phyloP scores from a whole-genome alignment of 1,140 invertebrate species.

The Brachionus sp. region DNA sequence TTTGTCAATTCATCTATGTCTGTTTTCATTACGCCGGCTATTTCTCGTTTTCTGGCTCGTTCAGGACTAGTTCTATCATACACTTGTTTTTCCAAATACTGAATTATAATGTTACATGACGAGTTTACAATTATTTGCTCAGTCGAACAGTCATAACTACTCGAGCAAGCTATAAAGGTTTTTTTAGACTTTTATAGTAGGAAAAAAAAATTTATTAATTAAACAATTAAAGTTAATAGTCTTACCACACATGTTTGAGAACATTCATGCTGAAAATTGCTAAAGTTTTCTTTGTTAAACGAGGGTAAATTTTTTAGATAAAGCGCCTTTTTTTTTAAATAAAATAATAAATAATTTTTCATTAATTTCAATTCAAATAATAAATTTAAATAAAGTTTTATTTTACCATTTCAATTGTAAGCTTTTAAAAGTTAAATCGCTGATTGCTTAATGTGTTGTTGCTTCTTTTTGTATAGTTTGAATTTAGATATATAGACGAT shows the following conservation, averaged over 20 bases:
- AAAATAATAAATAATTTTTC: neutral
- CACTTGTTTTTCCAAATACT: slow-evolving; percentile 39
- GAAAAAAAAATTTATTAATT: neutral
- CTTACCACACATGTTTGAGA: slow-evolving; percentile 17
- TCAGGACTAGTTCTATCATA: neutral
- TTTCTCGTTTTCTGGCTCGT: neutral
- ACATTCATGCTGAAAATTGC: slow-evolving; percentile 6
- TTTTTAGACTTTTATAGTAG: neutral
- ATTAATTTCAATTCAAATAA: neutral
- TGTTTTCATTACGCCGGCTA: neutral
- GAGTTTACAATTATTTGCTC: slow-evolving; percentile 35
- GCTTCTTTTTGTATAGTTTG: neutral
- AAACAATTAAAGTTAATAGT: neutral
- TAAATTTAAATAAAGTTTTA: neutral
- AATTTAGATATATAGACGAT: neutral
- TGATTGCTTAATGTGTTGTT: neutral
- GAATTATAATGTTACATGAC: slow-evolving; percentile 34
- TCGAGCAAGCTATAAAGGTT: neutral
- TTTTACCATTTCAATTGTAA: slow-evolving; percentile 7
- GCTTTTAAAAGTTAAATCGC: neutral
- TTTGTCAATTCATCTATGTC: neutral
- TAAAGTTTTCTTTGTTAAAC: slow-evolving; percentile 44
- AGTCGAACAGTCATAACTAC: neutral
- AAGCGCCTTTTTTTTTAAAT: neutral
- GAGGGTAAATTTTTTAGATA: slow-evolving; percentile 35